phyloP scores from a whole-genome alignment of 2,888 invertebrate species.

The Cephus sareptanus region DNA sequence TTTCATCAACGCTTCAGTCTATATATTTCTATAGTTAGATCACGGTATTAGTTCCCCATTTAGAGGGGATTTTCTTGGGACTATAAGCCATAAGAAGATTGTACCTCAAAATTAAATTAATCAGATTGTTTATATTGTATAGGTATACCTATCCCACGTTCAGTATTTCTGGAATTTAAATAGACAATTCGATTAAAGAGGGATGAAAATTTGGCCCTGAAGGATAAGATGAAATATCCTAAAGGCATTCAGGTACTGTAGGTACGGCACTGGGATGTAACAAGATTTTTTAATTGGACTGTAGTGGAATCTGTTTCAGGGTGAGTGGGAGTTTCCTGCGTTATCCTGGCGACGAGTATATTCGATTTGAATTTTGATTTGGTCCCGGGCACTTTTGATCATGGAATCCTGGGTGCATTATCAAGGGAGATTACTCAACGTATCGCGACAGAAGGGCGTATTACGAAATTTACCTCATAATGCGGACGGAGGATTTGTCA shows the following conservation, averaged over 20 bases:
- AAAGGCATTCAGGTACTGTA: not conserved
- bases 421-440: not conserved
- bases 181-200: not conserved
- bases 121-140: not conserved
- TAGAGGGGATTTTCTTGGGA: not conserved
- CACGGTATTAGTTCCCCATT: not conserved
- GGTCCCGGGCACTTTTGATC: not conserved
- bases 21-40: not conserved
- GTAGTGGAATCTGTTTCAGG: not conserved
- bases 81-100: not conserved
- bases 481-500: not conserved
- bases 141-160: not conserved
- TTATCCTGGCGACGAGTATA: not conserved
- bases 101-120: not conserved
- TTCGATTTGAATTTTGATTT: not conserved
- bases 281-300: not conserved
- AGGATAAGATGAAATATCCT: not conserved
- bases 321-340: not conserved
- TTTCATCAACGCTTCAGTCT: not conserved
- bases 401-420: not conserved
- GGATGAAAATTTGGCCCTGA: not conserved
- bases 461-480: not conserved
- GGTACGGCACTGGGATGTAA: not conserved
- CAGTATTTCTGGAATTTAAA: not conserved
- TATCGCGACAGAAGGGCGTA: not conserved